A percentile compares a stretch with the other conserved stretches of the same genome.
These are phyloP conservation scores for Caenorhabditis imperialis DNA, from an alignment of 2,888 invertebrate species.

Conservation along the genomic window DNA sequence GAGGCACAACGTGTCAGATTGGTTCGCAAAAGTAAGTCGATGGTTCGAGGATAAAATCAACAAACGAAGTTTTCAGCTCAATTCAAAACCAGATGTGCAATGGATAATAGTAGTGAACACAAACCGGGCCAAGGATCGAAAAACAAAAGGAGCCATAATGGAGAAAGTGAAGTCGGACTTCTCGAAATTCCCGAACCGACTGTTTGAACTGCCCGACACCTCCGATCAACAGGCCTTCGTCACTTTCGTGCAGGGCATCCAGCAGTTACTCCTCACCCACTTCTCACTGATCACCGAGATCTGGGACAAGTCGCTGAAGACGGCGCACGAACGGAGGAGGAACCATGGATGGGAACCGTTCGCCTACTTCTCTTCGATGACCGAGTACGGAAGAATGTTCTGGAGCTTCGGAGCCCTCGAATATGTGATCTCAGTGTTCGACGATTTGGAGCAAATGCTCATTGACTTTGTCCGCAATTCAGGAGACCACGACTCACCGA, in stretches of 20 bases:
- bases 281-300: constrained; percentile 59
- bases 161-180: constrained; percentile 69
- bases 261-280: constrained; percentile 54
- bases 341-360: constrained; percentile 40
- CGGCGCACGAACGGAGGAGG: constrained; percentile 33
- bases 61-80: constrained; percentile 47
- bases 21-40: constrained; percentile 72
- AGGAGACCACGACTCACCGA: constrained; percentile 40
- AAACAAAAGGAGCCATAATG: constrained; percentile 66
- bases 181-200: constrained; percentile 29
- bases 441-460: constrained; percentile 65
- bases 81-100: constrained; percentile 63
- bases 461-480: constrained; percentile 43
- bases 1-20: constrained; percentile 74
- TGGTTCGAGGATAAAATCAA: no score
- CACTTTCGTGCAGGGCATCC: constrained; percentile 53
- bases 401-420: constrained; percentile 68
- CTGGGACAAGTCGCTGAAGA: constrained; percentile 58
- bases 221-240: constrained; percentile 63
- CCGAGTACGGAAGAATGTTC: constrained; percentile 61
- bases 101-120: constrained; percentile 76
- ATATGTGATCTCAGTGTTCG: constrained; percentile 61
- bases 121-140: constrained; percentile 71
- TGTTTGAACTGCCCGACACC: constrained; percentile 65
- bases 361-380: constrained; percentile 44